A percentile compares a stretch with the other conserved stretches of the same genome.
These are phyloP conservation scores for Antrozous pallidus DNA, from an alignment of 2,797 vertebrate species.

Conservation along the genomic window DNA sequence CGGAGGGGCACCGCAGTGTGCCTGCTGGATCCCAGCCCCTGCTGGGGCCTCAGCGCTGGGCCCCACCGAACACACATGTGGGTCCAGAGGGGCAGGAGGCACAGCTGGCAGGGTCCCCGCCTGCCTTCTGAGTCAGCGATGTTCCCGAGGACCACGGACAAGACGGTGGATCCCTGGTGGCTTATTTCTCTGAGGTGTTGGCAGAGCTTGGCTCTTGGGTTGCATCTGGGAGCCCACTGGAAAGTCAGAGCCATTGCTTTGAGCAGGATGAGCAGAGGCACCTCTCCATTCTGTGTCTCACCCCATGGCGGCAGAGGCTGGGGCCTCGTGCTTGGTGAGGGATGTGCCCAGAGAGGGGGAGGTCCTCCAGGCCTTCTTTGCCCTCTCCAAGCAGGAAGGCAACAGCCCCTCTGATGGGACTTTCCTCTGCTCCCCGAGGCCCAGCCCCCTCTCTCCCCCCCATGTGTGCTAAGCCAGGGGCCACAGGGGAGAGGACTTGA, in stretches of 20 bases:
- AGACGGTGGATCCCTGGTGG: not conserved
- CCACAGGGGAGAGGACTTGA: no score
- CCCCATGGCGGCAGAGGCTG: not conserved
- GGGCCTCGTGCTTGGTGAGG: not conserved
- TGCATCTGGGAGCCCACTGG: not conserved
- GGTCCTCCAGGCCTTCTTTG: not conserved
- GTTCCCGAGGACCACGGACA: not conserved
- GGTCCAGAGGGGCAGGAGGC: no score
- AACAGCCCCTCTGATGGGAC: not conserved
- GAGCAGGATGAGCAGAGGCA: no score
- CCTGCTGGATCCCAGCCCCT: no score
- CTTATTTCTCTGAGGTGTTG: not conserved
- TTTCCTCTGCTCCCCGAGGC: not conserved
- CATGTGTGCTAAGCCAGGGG: not conserved
- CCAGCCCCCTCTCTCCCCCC: accelerated
- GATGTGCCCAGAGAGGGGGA: not conserved
- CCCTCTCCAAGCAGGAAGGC: not conserved
- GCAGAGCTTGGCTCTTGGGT: not conserved
- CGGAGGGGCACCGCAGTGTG: not conserved
- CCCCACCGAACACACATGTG: no score
- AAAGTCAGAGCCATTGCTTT: not conserved
- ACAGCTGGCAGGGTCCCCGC: not conserved
- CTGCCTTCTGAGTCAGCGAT: not conserved
- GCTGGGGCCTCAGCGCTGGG: not conserved
- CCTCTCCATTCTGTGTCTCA: not conserved